A percentile compares a stretch with the other conserved stretches of the same genome.
phyloP scores from a whole-genome alignment of 2,888 invertebrate species.

The Torymus texanus region DNA sequence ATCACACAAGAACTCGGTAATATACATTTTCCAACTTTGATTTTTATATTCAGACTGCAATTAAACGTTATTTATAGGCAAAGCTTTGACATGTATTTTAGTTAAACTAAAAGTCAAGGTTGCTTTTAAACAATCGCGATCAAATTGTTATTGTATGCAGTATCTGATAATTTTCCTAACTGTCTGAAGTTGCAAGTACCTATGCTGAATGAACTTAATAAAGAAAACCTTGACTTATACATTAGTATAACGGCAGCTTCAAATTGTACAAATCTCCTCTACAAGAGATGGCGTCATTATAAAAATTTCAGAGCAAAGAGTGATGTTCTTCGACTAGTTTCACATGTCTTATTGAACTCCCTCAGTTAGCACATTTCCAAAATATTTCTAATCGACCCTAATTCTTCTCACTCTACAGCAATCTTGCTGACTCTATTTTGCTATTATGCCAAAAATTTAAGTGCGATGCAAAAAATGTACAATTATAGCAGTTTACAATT shows the following conservation, averaged over 20 bases:
- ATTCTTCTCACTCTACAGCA: slow-evolving; percentile 52
- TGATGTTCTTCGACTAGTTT: slow-evolving; percentile 57
- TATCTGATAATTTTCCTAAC: not conserved
- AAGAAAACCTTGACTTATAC: slow-evolving; percentile 45
- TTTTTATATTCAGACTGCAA: slow-evolving; percentile 26
- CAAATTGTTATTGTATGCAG: slow-evolving; percentile 4
- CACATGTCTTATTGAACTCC: slow-evolving; percentile 41
- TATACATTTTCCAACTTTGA: slow-evolving; percentile 39
- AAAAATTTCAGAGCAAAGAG: slow-evolving; percentile 49
- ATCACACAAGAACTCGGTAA: slow-evolving; percentile 44
- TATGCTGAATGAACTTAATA: slow-evolving; percentile 20
- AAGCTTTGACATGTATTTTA: slow-evolving; percentile 31
- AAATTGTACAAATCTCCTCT: slow-evolving; percentile 45
- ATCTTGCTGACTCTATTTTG: slow-evolving; percentile 42
- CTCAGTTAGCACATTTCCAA: slow-evolving; percentile 45
- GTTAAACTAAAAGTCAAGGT: slow-evolving; percentile 31
- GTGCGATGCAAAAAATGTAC: slow-evolving; percentile 58
- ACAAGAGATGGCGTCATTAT: slow-evolving; percentile 26
- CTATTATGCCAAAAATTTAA: slow-evolving; percentile 53
- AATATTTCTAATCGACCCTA: slow-evolving; percentile 53
- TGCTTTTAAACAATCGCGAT: not conserved
- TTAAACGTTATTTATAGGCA: slow-evolving; percentile 22
- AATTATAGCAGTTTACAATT: slow-evolving; percentile 63
- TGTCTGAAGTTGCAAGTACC: not conserved
- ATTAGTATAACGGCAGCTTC: slow-evolving; percentile 39